phyloP scores from a whole-genome alignment of 2,797 vertebrate species.

The Melopsittacus undulatus region DNA sequence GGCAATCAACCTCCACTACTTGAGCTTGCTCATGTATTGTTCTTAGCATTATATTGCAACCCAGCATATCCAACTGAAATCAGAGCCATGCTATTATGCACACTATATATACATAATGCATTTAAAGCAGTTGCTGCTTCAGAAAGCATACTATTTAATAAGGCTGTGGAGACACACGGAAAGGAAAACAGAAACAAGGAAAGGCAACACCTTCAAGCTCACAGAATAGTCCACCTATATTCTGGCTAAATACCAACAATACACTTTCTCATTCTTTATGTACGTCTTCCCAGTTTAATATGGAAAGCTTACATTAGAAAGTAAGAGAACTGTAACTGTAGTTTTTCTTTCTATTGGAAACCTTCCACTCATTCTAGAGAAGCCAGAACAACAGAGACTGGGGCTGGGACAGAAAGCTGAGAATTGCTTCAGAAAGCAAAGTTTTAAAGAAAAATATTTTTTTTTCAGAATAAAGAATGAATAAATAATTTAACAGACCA shows the following conservation, averaged over 20 bases:
- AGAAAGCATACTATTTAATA: background rate
- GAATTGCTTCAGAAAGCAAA: background rate
- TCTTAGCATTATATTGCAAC: background rate
- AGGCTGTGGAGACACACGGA: background rate
- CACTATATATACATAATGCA: background rate
- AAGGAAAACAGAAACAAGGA: background rate
- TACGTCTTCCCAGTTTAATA: background rate
- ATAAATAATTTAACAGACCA: background rate
- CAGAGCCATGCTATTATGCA: background rate
- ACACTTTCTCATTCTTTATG: background rate
- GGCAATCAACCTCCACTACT: background rate
- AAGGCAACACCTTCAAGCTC: background rate
- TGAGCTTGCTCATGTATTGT: background rate
- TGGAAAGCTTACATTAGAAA: background rate
- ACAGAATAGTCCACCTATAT: fast-evolving
- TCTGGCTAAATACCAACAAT: background rate
- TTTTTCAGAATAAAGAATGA: background rate
- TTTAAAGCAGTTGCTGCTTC: background rate
- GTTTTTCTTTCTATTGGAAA: background rate
- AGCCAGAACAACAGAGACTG: background rate
- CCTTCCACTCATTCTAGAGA: background rate
- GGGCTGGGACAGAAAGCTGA: background rate
- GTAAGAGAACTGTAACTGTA: background rate
- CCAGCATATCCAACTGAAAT: background rate
- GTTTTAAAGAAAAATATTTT: background rate